phyloP scores from a whole-genome alignment of 2,797 vertebrate species.

The Tokudaia muenninki region DNA sequence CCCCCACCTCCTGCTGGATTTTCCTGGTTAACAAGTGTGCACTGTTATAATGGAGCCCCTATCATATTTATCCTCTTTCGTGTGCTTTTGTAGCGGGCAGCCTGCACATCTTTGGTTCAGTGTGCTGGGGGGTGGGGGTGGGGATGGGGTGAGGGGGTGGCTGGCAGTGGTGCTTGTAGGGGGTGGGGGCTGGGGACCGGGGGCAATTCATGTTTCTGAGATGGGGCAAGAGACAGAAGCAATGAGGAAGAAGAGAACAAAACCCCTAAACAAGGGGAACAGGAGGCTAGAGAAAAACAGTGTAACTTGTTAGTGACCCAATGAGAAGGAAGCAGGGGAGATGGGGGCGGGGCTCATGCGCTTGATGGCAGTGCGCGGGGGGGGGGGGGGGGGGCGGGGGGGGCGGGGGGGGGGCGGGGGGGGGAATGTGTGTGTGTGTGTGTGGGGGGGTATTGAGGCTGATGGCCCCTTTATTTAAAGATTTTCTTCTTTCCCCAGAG shows the following conservation, averaged over 20 bases:
- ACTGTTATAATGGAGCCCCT: constrained; percentile 67
- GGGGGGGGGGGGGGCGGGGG: neutral
- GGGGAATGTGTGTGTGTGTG: no score
- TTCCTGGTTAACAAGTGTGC: constrained; percentile 81
- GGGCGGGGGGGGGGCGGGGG: neutral
- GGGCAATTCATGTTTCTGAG: neutral
- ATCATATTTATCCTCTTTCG: constrained; percentile 76
- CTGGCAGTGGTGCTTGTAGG: neutral
- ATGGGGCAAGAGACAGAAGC: constrained; percentile 39
- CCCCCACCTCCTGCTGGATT: constrained; percentile 51
- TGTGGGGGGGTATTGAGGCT: constrained; percentile 79
- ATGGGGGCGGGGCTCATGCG: constrained; percentile 72
- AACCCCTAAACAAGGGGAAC: constrained; percentile 69
- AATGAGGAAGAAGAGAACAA: constrained; percentile 78
- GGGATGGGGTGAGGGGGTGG: neutral
- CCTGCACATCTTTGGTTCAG: constrained; percentile 64
- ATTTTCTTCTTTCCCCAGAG: constrained; percentile 28
- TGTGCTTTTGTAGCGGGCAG: constrained; percentile 36
- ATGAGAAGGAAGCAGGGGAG: constrained; percentile 76
- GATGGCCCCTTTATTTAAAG: constrained; percentile 79
- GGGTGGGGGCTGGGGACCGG: neutral
- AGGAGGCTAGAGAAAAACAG: constrained; percentile 80
- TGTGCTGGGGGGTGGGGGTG: neutral
- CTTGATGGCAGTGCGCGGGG: constrained; percentile 67
- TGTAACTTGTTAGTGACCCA: constrained; percentile 79